These are phyloP conservation scores for Carassius carassius DNA, from an alignment of 2,113 vertebrate genomes.

Conservation along the genomic window DNA sequence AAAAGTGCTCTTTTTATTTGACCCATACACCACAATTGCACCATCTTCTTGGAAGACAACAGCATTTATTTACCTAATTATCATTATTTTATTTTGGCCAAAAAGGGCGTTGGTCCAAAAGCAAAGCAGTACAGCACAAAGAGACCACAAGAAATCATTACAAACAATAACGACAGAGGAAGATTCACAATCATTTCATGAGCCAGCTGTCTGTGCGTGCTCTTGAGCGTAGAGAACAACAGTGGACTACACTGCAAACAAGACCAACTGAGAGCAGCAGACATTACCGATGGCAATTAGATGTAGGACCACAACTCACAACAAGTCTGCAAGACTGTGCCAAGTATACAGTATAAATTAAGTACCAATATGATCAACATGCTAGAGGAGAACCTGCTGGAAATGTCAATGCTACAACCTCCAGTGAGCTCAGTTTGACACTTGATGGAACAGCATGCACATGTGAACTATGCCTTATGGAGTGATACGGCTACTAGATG, in stretches of 20 bases:
- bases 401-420: slow-evolving; percentile 35
- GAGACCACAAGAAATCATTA: slow-evolving; percentile 66
- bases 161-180: slow-evolving; percentile 61
- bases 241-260: neutral
- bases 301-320: too few relatives aligned
- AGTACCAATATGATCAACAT: slow-evolving; percentile 23
- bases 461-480: neutral
- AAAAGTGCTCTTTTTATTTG: slow-evolving; percentile 57
- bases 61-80: slow-evolving; percentile 67
- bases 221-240: neutral
- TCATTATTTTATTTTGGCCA: slow-evolving; percentile 67
- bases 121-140: slow-evolving; percentile 69
- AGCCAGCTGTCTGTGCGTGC: slow-evolving; percentile 32
- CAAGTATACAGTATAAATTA: slow-evolving; percentile 9
- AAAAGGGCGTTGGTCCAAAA: slow-evolving; percentile 72
- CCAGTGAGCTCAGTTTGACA: neutral
- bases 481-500: neutral
- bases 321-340: neutral
- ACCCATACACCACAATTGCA: slow-evolving; percentile 71
- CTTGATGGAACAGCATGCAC: neutral
- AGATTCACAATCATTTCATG: slow-evolving; percentile 21
- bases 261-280: slow-evolving; percentile 4
- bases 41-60: slow-evolving; percentile 82
- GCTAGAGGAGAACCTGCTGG: neutral
- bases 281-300: neutral